These are phyloP conservation scores for Alligator mississippiensis DNA, from an alignment of 2,113 vertebrate genomes.

Conservation along the genomic window DNA sequence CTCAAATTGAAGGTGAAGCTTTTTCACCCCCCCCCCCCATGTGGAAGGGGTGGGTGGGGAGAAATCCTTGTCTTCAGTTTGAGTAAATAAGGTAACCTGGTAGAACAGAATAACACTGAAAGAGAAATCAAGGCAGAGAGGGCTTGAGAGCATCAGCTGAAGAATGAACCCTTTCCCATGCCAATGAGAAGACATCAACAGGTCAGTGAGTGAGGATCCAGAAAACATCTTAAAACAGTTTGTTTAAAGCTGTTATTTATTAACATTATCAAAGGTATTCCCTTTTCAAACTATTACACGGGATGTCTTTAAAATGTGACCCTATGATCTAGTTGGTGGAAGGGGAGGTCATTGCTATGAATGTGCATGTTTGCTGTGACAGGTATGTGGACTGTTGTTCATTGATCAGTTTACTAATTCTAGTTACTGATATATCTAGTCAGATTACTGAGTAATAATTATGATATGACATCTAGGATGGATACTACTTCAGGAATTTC, in stretches of 20 bases:
- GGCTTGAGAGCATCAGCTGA: neutral
- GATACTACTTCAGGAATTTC: neutral
- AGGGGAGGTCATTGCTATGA: neutral
- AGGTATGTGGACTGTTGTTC: neutral
- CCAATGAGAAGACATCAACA: neutral
- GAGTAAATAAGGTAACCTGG: too few relatives aligned
- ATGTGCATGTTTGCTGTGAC: accelerated
- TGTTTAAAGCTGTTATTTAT: neutral
- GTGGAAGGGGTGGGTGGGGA: too few relatives aligned
- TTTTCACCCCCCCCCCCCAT: too few relatives aligned
- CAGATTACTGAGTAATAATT: neutral
- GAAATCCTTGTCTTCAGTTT: too few relatives aligned
- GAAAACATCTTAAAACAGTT: neutral
- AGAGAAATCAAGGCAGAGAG: neutral
- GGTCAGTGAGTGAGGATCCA: neutral
- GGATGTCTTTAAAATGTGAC: neutral
- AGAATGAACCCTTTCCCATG: neutral
- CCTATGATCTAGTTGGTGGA: neutral
- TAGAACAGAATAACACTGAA: neutral
- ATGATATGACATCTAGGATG: neutral
- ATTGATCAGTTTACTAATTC: neutral
- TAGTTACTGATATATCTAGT: neutral
- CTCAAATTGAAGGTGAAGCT: too few relatives aligned
- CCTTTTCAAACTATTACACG: neutral
- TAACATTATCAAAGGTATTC: neutral